phyloP scores from a whole-genome alignment of 2,888 invertebrate species.

The Tigriopus californicus region DNA sequence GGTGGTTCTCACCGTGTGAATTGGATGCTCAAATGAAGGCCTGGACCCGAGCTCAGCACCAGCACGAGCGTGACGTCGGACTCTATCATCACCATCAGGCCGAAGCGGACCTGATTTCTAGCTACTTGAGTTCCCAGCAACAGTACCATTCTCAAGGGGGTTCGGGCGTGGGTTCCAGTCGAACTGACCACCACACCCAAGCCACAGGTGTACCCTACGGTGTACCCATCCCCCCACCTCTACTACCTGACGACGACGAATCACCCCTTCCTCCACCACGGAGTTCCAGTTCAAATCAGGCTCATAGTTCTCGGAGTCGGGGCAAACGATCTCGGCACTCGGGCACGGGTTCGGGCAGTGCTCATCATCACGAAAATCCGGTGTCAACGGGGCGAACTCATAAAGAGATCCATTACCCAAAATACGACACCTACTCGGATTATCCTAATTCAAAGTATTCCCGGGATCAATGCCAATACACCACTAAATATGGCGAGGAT shows the following conservation, averaged over 20 bases:
- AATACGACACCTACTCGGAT: conserved; percentile 2
- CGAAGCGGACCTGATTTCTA: conserved; percentile 7
- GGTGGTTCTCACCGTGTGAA: conserved; percentile 12
- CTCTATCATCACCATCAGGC: conserved; percentile 7
- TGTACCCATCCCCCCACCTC: conserved; percentile 12
- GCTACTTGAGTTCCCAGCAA: conserved; percentile 9
- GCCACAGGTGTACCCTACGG: not conserved
- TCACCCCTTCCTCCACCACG: conserved; percentile 5
- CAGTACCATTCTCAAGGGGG: not conserved
- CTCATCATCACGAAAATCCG: not conserved
- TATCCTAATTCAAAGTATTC: not conserved
- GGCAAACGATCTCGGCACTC: conserved; percentile 11
- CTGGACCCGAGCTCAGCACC: conserved; percentile 11
- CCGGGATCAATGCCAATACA: not conserved
- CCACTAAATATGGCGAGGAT: conserved; percentile 13
- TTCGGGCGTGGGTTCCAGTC: not conserved
- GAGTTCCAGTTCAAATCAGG: not conserved
- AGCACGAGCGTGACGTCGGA: not conserved
- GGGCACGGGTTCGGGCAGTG: not conserved
- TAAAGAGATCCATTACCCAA: conserved; percentile 3
- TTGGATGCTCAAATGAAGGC: conserved; percentile 14
- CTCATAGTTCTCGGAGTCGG: not conserved
- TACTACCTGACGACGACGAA: not conserved
- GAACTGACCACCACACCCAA: not conserved
- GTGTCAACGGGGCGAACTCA: not conserved